Evolutionary conservation across 2,888 invertebrate species (phyloP), one percentile per base, ranked within the genome.

Genomic region (Watsonalla binaria): DNA sequence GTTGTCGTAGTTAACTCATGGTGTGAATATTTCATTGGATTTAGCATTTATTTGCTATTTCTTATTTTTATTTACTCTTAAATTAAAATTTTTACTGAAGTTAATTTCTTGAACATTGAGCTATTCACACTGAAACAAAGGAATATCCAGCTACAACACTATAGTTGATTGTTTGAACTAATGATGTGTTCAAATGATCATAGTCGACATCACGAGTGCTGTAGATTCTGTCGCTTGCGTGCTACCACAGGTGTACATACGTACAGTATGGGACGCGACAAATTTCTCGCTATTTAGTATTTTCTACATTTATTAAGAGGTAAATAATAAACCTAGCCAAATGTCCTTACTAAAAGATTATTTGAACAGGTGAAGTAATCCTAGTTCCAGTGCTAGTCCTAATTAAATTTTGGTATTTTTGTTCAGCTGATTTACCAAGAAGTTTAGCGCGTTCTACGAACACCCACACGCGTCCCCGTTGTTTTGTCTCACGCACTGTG

Each of bases 151-250:
- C 13, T 48, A 8, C 39, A 53, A 50, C 50, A 57, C 48, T 33
- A 47, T 53, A 60, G 57, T 51, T 51, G 53, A 49, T 51, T 54
- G 51, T 54, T 51, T 54, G 47, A 42, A 55, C 42, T 24, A 33
- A 5, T 11, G 5, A 35, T 35, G n/a, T 13, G 37, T 49, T 48
- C 35, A 48, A 48, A 35, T 35, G 13, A 35, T 48, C 15, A 49
- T 39, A 13, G 13, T 48, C 13, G 59, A 52, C 47, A 49, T 51
- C 60, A 66, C 66, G 60, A 68, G 62, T 66, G 77, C 78, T 80
- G 78, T 81, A 82, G 82, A 81, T 82, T 83, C 82, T 81, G 68
- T 78, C 72, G 80, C 81, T 77, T 78, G 65, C 63, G 54, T 66
- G 66, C 68, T 66, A 68, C 68, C 74, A 77, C 73, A 61, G 54